Evolutionary conservation across 2,888 invertebrate species (phyloP).

Genomic region (Homarus gammarus): DNA sequence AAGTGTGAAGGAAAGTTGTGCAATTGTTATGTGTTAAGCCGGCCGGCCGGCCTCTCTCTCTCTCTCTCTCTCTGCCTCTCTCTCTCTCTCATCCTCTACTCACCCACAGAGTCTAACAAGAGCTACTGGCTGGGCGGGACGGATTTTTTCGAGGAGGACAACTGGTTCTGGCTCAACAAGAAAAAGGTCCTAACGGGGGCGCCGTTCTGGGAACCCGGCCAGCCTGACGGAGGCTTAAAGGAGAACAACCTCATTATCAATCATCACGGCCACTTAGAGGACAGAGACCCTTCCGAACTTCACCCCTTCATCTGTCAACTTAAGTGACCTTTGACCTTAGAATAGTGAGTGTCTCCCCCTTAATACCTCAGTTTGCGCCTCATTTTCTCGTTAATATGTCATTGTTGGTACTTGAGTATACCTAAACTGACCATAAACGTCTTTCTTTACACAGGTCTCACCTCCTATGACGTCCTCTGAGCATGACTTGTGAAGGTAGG

Average conservation of each 20-base stretch:
- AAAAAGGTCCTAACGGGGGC: neutral
- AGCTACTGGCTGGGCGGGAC: neutral
- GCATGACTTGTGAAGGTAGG: no score
- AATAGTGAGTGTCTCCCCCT: no score
- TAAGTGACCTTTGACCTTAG: neutral
- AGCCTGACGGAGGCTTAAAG: neutral
- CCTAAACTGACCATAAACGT: no score
- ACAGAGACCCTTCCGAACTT: neutral
- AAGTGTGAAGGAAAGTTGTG: neutral
- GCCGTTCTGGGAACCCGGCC: neutral
- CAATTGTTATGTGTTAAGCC: neutral
- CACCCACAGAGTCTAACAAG: neutral
- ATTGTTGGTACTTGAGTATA: no score
- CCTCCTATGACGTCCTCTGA: no score
- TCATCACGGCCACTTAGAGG: neutral
- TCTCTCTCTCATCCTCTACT: constrained; percentile 10
- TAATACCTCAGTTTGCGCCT: no score
- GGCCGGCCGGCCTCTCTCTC: neutral
- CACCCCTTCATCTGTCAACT: neutral
- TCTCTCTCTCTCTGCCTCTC: constrained; percentile 17
- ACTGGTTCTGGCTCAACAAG: neutral
- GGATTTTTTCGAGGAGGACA: neutral
- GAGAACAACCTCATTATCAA: neutral
- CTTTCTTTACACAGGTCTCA: no score
- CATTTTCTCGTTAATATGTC: no score